Base-by-base conservation (phyloP, 2,797 vertebrate species). In the Epinephelus coioides region DNA sequence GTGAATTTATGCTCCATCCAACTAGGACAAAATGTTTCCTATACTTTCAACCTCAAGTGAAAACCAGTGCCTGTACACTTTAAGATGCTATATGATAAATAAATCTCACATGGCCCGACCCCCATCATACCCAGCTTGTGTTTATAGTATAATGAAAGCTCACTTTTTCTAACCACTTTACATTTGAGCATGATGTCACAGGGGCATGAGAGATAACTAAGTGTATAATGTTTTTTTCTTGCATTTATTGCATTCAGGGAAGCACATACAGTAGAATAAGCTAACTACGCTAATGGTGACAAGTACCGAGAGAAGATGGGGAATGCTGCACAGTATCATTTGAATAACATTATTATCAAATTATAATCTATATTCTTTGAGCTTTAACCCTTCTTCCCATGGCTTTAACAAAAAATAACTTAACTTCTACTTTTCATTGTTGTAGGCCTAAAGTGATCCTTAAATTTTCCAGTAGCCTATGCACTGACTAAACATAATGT, bases 21-120 rank as follows among this genome's bases (percentile, higher is more conserved):
- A 21, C 23, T 30, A 47, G 6, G 13, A 49, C 25, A 66, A 80
- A 59, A 46, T 63, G 21, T 83, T 86, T 88, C 25, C 50, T 73
- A 11, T 71, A 53, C 27, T 19, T 76, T 73, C 34, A 74, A 51
- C 23, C 69, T 72, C 44, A 57, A 66, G 4, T 55, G 7, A 75
- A 79, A 76, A 68, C 38, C 2, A 21, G 4, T 19, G 23, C 21
- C 23, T 40, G 50, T 18, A n/a, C 12, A 72, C 44, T 71, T 8
- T 64, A 25, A n/a, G 50, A 50, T 44, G 9, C 23, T 34, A 18
- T 40, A 34, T 23, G 23, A 40, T 43, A 11, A 54, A 23, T 34
- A n/a, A 63, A 1, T 43, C 23, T 46, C 1, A 17, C 44, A 60
- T 21, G 19, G 14, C 19, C 63, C 63, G 56, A 81, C n/a, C 19